Evolutionary conservation across 2,113 vertebrate genomes (phyloP).

Genomic region (Phalacrocorax carbo): DNA sequence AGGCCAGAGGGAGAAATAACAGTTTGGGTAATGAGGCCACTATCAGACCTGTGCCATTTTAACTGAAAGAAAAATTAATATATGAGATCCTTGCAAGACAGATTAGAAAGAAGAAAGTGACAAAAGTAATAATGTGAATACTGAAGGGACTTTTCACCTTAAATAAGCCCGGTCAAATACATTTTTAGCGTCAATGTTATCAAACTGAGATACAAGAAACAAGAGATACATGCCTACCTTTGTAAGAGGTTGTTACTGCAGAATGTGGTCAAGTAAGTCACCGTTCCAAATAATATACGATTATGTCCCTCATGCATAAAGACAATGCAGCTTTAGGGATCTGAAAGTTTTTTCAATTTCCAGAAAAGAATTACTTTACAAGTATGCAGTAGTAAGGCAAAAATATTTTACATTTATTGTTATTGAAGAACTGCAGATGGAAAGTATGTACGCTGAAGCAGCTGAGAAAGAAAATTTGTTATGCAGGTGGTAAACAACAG

Average conservation of each 20-base stretch:
- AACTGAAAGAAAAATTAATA: slow-evolving; percentile 49
- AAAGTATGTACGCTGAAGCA: accelerated
- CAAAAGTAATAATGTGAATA: not conserved
- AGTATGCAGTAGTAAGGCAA: not conserved
- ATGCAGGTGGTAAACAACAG: not conserved
- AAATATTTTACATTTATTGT: not conserved
- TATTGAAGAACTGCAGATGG: not conserved
- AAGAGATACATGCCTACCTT: not conserved
- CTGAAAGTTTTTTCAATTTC: not conserved
- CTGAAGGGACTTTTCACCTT: not conserved
- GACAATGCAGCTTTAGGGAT: not conserved
- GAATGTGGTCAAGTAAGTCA: not conserved
- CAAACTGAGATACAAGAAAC: not conserved
- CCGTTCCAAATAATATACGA: not conserved
- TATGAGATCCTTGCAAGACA: not conserved
- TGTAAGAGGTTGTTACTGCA: not conserved
- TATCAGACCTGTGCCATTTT: slow-evolving; percentile 32
- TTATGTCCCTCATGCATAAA: not conserved
- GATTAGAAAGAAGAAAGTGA: slow-evolving; percentile 5
- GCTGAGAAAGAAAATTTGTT: not conserved
- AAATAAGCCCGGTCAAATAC: not conserved
- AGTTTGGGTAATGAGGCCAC: slow-evolving; percentile 17
- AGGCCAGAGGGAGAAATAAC: slow-evolving; percentile 61
- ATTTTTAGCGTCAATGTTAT: not conserved
- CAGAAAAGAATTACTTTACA: not conserved